A percentile compares a stretch with the other conserved stretches of the same genome.
Conservation (phyloP, 92 coral and sea anemone genomes). For the Bergia sp. region DNA sequence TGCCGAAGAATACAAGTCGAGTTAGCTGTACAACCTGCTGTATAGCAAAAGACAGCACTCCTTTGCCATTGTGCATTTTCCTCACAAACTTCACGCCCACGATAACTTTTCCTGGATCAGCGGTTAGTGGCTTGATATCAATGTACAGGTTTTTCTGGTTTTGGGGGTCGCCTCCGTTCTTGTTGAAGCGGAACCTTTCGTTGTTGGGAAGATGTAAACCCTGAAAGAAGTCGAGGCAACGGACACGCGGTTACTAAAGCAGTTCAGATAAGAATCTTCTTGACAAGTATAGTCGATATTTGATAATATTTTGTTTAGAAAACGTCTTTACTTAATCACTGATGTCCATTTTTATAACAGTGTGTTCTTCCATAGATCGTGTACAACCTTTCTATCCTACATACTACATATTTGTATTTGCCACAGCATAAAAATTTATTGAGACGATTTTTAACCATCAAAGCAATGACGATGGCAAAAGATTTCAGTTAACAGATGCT, state of each 20-base stretch:
- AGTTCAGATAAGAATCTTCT: not conserved
- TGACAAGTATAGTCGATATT: not conserved
- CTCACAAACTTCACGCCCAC: constrained; percentile 4
- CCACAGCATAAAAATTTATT: no score
- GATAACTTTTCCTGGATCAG: constrained; percentile 32
- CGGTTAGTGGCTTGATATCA: not conserved
- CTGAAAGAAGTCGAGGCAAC: not conserved
- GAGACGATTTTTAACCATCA: no score
- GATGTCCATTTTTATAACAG: no score
- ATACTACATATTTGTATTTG: no score
- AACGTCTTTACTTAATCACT: not conserved
- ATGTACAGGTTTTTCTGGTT: constrained; percentile 16
- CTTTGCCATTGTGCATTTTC: constrained; percentile 9
- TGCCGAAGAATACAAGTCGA: not conserved
- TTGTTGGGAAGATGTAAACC: constrained; percentile 4
- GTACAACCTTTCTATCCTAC: not conserved
- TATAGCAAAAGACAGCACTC: constrained; percentile 22
- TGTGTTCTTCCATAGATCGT: not conserved
- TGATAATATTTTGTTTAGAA: not conserved
- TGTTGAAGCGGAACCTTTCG: constrained; percentile 25
- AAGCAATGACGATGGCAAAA: no score
- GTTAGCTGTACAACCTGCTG: not conserved
- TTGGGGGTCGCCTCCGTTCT: constrained; percentile 22
- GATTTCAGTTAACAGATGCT: no score
- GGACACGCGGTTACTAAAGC: not conserved